Percentiles rank a stretch among this genome's conserved stretches.
phyloP scores from a whole-genome alignment of 2,888 invertebrate species.

The Drosophila picticornis region DNA sequence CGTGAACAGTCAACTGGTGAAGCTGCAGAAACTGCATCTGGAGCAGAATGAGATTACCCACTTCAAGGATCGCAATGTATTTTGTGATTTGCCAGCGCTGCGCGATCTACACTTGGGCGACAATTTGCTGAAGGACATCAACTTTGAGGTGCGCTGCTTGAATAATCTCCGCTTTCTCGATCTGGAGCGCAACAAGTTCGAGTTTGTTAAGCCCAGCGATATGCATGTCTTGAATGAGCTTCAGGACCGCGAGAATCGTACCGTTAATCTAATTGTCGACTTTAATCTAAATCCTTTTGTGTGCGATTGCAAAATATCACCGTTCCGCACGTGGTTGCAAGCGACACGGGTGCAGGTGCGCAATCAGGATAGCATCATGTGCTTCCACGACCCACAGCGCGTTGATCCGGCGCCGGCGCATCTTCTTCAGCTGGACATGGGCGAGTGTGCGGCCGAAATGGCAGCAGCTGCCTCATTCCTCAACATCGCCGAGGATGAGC shows the following conservation, averaged over 20 bases:
- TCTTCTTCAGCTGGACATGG: constrained; percentile 79
- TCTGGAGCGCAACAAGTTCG: constrained; percentile 89
- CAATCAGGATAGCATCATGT: constrained; percentile 87
- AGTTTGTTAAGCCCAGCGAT: constrained; percentile 87
- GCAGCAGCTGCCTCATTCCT: constrained; percentile 80
- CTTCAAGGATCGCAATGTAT: constrained; percentile 88
- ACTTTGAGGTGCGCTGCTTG: constrained; percentile 89
- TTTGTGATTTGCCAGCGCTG: constrained; percentile 89
- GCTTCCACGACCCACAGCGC: constrained; percentile 83
- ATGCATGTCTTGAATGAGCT: constrained; percentile 87
- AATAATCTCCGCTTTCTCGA: constrained; percentile 89
- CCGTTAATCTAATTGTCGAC: constrained; percentile 87
- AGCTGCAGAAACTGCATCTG: constrained; percentile 89
- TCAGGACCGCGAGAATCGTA: constrained; percentile 84
- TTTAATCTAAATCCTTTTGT: constrained; percentile 89
- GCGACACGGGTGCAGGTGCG: constrained; percentile 88
- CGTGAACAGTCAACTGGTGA: constrained; percentile 88
- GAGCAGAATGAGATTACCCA: constrained; percentile 91
- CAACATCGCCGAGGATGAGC: constrained; percentile 71
- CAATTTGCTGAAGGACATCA: constrained; percentile 87
- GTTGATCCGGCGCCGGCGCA: constrained; percentile 77
- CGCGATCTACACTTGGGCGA: constrained; percentile 90
- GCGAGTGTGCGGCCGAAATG: constrained; percentile 79
- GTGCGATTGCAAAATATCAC: constrained; percentile 89
- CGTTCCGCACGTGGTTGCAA: constrained; percentile 88